These are phyloP conservation scores for Panonychus citri DNA, from an alignment of 1,140 invertebrate genomes.

Conservation along the genomic window DNA sequence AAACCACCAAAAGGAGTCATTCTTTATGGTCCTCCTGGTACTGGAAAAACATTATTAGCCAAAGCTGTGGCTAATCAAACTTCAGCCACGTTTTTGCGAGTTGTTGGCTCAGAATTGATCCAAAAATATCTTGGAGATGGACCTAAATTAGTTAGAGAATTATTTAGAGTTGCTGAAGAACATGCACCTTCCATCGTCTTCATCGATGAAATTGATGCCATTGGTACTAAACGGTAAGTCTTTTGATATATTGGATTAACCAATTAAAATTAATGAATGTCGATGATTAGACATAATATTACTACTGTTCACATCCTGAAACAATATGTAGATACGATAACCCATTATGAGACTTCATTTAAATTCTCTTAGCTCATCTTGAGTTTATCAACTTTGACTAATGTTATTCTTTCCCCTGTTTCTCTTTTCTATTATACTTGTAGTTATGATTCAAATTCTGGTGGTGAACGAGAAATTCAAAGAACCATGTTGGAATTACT, in stretches of 20 bases:
- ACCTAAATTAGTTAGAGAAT: constrained; percentile 86
- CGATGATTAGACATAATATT: not conserved
- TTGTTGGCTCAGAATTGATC: constrained; percentile 95
- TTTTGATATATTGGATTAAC: no score
- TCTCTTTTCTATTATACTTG: not conserved
- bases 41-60: constrained; percentile 86
- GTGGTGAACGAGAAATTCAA: constrained; percentile 97
- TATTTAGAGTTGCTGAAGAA: constrained; percentile 95
- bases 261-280: no score
- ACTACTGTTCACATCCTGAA: constrained; percentile 2
- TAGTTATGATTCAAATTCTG: constrained; percentile 92
- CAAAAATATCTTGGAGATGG: constrained; percentile 99
- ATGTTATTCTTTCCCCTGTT: not conserved
- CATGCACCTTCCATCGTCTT: constrained; percentile 99
- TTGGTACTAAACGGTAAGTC: constrained; percentile 73
- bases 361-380: not conserved
- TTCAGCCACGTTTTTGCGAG: constrained; percentile 91
- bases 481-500: constrained; percentile 97
- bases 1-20: constrained; percentile 99
- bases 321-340: not conserved
- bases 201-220: constrained; percentile 99
- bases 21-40: constrained; percentile 90
- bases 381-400: no score
- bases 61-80: constrained; percentile 99
- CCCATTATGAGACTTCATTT: not conserved